These are phyloP conservation scores for Watsonalla binaria DNA, from an alignment of 2,888 invertebrate species.

Conservation along the genomic window DNA sequence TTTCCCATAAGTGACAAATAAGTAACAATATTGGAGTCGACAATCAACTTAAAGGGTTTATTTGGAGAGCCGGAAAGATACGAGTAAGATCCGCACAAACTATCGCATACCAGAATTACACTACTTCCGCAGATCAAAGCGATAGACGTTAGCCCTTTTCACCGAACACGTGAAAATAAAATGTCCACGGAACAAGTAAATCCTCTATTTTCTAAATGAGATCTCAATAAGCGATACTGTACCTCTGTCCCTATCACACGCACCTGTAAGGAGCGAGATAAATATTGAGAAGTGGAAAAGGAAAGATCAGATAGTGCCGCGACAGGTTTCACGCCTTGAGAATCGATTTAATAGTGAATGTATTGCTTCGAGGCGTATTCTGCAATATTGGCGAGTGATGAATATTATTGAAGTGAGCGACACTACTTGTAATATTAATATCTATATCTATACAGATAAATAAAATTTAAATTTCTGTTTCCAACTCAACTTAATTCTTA, in stretches of 20 bases:
- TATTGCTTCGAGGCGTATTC: neutral
- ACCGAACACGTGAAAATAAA: constrained; percentile 5
- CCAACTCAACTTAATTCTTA: no score
- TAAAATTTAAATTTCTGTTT: no score
- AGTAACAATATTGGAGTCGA: no score
- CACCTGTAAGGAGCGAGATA: constrained; percentile 8
- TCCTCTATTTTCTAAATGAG: constrained; percentile 5
- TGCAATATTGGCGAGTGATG: neutral
- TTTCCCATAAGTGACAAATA: no score
- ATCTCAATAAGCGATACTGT: constrained; percentile 6
- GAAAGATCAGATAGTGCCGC: neutral
- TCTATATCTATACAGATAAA: no score
- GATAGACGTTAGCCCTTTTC: neutral
- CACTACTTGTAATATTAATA: no score
- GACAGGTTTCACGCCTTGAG: neutral
- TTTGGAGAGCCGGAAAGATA: no score
- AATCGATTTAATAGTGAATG: neutral
- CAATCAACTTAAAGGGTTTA: no score
- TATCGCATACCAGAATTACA: neutral
- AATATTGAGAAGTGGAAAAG: neutral
- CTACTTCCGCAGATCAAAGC: neutral
- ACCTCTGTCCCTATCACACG: constrained; percentile 6
- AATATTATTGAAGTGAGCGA: neutral
- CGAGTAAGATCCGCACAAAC: neutral
- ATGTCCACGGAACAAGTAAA: constrained; percentile 7